These are phyloP conservation scores for Protobothrops mucrosquamatus DNA, from an alignment of 2,113 vertebrate genomes.

Conservation along the genomic window DNA sequence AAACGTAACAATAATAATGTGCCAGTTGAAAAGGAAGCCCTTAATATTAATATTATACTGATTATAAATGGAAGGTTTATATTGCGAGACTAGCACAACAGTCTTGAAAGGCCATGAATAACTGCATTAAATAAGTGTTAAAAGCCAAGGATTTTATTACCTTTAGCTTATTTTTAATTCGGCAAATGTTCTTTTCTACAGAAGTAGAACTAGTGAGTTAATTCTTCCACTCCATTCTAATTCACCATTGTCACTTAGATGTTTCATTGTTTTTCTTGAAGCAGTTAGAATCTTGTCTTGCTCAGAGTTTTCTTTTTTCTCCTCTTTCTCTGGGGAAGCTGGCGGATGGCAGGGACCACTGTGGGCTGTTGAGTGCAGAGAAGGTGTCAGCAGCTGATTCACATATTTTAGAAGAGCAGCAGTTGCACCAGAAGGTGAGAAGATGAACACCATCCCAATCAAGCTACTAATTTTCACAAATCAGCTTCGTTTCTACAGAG, in stretches of 20 bases:
- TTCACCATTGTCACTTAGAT: background rate
- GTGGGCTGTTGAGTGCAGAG: slow-evolving; percentile 52
- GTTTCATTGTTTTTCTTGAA: background rate
- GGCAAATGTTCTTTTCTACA: background rate
- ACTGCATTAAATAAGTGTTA: background rate
- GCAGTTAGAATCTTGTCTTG: background rate
- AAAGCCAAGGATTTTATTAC: background rate
- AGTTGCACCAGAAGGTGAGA: slow-evolving; percentile 78
- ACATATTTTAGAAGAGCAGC: slow-evolving; percentile 76
- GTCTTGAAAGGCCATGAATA: background rate
- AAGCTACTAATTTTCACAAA: background rate
- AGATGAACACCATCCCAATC: background rate
- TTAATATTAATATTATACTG: background rate
- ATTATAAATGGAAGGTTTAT: background rate
- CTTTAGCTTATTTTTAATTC: background rate
- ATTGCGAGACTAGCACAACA: background rate
- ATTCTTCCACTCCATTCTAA: background rate
- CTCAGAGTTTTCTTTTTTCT: background rate
- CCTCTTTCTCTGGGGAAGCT: slow-evolving; percentile 59
- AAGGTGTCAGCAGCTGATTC: slow-evolving; percentile 74
- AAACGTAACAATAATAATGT: background rate
- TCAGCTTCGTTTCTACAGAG: background rate
- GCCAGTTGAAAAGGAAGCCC: background rate
- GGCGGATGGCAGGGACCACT: slow-evolving; percentile 24
- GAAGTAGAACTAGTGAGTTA: background rate